A percentile compares a stretch with the other conserved stretches of the same genome.
These are phyloP conservation scores for Typhlichthys eigenmanni DNA, from an alignment of 2,797 vertebrate genomes.

Conservation along the genomic window DNA sequence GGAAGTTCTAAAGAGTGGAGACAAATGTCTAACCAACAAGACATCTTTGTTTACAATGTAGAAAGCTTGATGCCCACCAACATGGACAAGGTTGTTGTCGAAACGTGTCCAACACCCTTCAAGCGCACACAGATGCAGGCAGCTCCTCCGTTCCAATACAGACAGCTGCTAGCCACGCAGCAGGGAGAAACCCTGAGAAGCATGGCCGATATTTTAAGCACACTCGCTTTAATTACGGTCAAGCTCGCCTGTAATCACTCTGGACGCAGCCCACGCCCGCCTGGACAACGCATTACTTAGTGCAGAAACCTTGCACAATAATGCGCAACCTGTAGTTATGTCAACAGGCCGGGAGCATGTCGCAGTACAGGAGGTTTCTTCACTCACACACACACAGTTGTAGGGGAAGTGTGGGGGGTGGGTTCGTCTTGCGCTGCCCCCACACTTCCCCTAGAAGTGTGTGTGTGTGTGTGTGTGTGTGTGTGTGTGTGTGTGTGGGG, in stretches of 20 bases:
- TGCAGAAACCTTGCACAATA: too few relatives aligned
- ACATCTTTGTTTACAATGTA: too few relatives aligned
- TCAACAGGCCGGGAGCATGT: too few relatives aligned
- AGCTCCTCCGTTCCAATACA: too few relatives aligned
- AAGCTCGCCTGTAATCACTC: constrained; percentile 32
- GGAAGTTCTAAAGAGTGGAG: constrained; percentile 22
- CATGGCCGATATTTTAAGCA: constrained; percentile 38
- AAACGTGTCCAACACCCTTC: constrained; percentile 6
- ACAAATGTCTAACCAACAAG: constrained; percentile 28
- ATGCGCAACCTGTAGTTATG: too few relatives aligned
- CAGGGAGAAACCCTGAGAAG: constrained; percentile 8
- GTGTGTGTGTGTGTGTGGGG: too few relatives aligned
- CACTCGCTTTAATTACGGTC: constrained; percentile 48
- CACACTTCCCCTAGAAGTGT: background rate
- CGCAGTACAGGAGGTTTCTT: constrained; percentile 6
- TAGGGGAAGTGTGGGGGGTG: constrained; percentile 1
- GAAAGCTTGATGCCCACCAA: too few relatives aligned
- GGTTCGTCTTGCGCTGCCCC: constrained; percentile 23
- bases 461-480: too few relatives aligned
- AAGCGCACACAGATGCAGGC: background rate
- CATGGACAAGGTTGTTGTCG: too few relatives aligned
- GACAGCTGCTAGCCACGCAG: background rate
- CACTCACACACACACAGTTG: constrained; percentile 20
- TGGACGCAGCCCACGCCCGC: constrained; percentile 42
- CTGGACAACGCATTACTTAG: constrained; percentile 5